phyloP scores from a whole-genome alignment of 2,888 invertebrate genomes.

The Drosophila lacicola region DNA sequence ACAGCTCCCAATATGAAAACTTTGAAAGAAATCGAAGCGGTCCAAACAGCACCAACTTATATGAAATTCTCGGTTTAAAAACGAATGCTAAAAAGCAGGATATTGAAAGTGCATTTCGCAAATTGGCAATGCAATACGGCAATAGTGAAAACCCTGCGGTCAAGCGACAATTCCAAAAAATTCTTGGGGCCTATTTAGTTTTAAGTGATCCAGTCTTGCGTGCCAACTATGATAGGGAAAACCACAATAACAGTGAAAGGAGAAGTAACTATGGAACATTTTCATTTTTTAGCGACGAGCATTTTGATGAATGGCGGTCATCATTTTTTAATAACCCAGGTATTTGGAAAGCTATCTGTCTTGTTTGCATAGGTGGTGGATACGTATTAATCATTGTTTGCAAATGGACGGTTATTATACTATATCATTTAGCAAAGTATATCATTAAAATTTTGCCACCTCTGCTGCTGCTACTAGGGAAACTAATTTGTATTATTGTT shows the following conservation, averaged over 20 bases:
- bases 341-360: not conserved
- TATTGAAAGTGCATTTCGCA: not conserved
- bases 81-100: not conserved
- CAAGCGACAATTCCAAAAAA: not conserved
- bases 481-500: not conserved
- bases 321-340: not conserved
- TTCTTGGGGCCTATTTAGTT: not conserved
- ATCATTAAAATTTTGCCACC: not conserved
- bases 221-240: not conserved
- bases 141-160: not conserved
- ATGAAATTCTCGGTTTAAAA: not conserved
- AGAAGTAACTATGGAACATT: not conserved
- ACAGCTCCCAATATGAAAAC: not conserved
- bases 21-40: not conserved
- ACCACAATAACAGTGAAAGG: not conserved
- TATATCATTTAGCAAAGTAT: not conserved
- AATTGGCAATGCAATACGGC: not conserved
- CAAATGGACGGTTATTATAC: not conserved
- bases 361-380: not conserved
- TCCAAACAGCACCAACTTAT: not conserved
- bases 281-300: not conserved
- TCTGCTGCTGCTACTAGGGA: not conserved
- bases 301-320: too few species aligned
- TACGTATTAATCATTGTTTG: not conserved
- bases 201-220: constrained; percentile 1